Evolutionary conservation across 1,140 invertebrate genomes (phyloP).

Genomic region (Drosophila mayri): DNA sequence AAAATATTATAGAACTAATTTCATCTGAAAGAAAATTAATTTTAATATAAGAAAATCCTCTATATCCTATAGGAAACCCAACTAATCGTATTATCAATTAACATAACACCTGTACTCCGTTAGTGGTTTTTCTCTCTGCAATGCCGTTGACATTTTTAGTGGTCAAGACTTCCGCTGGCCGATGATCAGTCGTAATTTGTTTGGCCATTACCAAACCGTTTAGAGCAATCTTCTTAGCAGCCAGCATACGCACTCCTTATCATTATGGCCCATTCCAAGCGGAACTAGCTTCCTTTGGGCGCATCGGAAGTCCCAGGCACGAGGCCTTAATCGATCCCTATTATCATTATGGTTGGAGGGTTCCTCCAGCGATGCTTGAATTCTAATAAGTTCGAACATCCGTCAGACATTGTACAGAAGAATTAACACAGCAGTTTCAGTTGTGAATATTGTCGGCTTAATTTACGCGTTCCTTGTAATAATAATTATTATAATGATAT

Average conservation of each 20-base stretch:
- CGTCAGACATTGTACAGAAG: not conserved
- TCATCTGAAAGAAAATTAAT: not conserved
- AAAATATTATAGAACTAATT: not conserved
- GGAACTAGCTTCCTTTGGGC: constrained; percentile 63
- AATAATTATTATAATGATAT: constrained; percentile 9
- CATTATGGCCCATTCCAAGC: constrained; percentile 32
- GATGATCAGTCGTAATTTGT: constrained; percentile 50
- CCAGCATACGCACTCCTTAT: constrained; percentile 39
- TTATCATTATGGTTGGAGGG: constrained; percentile 34
- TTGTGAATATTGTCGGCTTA: not conserved
- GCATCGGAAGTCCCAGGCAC: constrained; percentile 57
- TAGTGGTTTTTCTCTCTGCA: not conserved
- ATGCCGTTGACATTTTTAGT: constrained; percentile 38
- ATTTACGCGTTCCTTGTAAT: constrained; percentile 15
- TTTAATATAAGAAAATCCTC: not conserved
- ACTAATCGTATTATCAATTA: not conserved
- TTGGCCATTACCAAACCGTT: constrained; percentile 55
- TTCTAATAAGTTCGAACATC: constrained; percentile 44
- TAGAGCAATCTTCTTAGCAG: constrained; percentile 65
- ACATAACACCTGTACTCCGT: not conserved
- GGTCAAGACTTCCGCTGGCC: constrained; percentile 53
- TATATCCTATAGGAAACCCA: not conserved
- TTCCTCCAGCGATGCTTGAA: constrained; percentile 9
- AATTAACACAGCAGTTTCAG: not conserved
- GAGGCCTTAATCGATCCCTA: constrained; percentile 49